Percentiles rank a stretch among this genome's conserved stretches.
phyloP scores from a whole-genome alignment of 2,113 vertebrate species.

The Girardinichthys multiradiatus region DNA sequence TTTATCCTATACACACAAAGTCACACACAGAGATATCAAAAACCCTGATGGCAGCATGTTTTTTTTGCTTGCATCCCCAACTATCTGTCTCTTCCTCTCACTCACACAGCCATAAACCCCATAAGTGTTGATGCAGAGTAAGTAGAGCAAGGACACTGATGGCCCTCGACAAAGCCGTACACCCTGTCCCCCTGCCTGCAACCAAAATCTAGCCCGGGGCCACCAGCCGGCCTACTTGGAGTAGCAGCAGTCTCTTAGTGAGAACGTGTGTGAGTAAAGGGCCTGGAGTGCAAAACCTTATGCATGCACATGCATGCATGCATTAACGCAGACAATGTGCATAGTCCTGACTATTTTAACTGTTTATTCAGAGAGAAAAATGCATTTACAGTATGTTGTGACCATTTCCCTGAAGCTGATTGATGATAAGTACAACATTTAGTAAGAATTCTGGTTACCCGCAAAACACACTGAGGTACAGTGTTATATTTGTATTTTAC shows the following conservation, averaged over 20 bases:
- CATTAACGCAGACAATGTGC: constrained; percentile 17
- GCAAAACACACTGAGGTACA: not conserved
- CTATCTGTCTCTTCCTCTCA: constrained; percentile 20
- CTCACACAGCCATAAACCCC: constrained; percentile 32
- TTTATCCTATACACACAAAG: constrained; percentile 25
- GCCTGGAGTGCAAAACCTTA: constrained; percentile 44
- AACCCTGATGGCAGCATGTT: constrained; percentile 73
- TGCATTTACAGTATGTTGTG: not conserved
- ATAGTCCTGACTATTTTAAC: constrained; percentile 10
- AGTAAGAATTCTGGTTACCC: not conserved
- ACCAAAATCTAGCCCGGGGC: constrained; percentile 71
- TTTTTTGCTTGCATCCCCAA: constrained; percentile 45
- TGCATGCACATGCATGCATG: constrained; percentile 2
- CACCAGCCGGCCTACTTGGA: constrained; percentile 71
- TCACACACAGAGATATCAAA: constrained; percentile 51
- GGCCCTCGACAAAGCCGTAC: constrained; percentile 78
- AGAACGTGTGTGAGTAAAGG: constrained; percentile 45
- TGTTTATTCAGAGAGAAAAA: not conserved
- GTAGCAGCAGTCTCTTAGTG: constrained; percentile 47
- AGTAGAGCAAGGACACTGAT: constrained; percentile 78
- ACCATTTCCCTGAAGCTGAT: not conserved
- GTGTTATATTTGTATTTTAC: too few species aligned
- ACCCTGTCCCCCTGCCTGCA: constrained; percentile 62
- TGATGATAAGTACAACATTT: not conserved
- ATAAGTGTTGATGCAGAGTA: constrained; percentile 68